A percentile compares a stretch with the other conserved stretches of the same genome.
phyloP scores from a whole-genome alignment of 2,888 invertebrate genomes.

The Chaetoderma sp. region DNA sequence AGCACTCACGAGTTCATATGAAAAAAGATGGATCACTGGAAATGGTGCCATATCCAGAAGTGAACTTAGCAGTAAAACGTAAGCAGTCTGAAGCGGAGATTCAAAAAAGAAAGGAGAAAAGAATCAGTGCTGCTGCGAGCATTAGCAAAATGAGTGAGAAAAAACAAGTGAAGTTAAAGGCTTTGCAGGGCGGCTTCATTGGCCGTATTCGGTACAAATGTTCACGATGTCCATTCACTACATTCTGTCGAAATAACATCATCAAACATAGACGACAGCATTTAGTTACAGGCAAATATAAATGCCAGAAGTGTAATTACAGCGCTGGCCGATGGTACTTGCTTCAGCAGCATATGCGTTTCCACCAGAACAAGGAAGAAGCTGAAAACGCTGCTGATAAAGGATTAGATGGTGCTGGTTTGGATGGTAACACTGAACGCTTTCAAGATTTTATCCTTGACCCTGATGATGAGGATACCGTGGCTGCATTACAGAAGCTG shows the following conservation, averaged over 20 bases:
- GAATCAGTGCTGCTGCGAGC: neutral
- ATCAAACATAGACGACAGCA: constrained; percentile 55
- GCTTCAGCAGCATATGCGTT: constrained; percentile 51
- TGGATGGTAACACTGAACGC: neutral
- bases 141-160: no score
- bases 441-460: constrained; percentile 47
- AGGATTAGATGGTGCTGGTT: no score
- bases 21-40: constrained; percentile 33
- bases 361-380: constrained; percentile 35
- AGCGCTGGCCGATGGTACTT: constrained; percentile 47
- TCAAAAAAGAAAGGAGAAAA: neutral
- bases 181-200: no score
- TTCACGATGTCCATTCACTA: constrained; percentile 50
- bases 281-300: constrained; percentile 45
- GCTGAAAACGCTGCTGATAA: constrained; percentile 29
- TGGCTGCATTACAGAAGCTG: constrained; percentile 26
- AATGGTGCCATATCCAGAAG: no score
- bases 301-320: constrained; percentile 53
- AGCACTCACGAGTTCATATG: constrained; percentile 50
- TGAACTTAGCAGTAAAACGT: neutral
- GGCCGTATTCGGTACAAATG: constrained; percentile 49
- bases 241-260: constrained; percentile 48
- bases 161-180: no score
- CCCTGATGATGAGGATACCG: constrained; percentile 42
- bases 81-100: neutral